Evolutionary conservation across 1,140 invertebrate species (phyloP).

Genomic region (Drosophila murphyi): DNA sequence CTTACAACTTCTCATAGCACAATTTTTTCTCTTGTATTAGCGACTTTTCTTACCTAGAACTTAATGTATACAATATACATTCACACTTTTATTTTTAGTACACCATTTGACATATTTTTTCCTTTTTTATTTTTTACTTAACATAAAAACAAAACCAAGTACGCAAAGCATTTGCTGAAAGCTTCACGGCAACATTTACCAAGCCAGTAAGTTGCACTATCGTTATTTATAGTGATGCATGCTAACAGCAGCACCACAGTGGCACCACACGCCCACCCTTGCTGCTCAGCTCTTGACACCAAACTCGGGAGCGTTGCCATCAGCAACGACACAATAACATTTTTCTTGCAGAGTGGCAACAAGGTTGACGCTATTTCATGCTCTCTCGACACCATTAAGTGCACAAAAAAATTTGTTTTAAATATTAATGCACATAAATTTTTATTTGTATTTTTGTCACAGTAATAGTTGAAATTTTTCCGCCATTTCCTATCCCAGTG

Average conservation of each 20-base stretch:
- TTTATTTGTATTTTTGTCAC: conserved; percentile 33
- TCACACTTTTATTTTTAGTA: not conserved
- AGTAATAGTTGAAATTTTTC: conserved; percentile 41
- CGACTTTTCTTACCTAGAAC: not conserved
- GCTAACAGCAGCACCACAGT: not conserved
- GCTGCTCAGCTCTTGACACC: conserved; percentile 33
- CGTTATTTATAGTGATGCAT: not conserved
- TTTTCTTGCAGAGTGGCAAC: conserved; percentile 54
- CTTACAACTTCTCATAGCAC: too few species aligned
- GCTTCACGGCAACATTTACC: not conserved
- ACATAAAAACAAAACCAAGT: not conserved
- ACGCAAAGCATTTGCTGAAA: not conserved
- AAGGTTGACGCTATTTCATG: conserved; percentile 53
- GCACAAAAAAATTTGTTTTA: not conserved
- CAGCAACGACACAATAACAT: conserved; percentile 50
- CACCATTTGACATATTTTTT: not conserved
- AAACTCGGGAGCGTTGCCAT: conserved; percentile 27
- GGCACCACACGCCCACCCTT: not conserved
- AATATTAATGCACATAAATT: conserved; percentile 31
- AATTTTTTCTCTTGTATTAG: too few species aligned
- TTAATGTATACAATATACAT: not conserved
- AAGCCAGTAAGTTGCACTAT: not conserved
- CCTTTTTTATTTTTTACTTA: not conserved
- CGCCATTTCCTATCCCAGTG: conserved; percentile 15
- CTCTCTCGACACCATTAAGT: conserved; percentile 61